Evolutionary conservation across 2,113 vertebrate species (phyloP), one percentile per base, ranked within the genome.

Genomic region (Nothocercus nigrocapillus): DNA sequence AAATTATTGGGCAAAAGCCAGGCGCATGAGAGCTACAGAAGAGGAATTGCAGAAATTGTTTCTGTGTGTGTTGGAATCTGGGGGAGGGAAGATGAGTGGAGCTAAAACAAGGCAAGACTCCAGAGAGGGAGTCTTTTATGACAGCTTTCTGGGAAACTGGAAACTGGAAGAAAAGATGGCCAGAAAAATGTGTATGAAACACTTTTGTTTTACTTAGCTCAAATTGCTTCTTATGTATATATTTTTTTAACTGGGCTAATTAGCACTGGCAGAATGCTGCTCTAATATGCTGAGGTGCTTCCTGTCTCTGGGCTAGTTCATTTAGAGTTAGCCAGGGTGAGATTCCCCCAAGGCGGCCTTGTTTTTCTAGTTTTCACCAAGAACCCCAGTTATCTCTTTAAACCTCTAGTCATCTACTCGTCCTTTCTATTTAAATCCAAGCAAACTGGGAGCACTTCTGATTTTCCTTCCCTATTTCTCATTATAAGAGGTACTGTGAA

Each of bases 111-210:
- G 92, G 88, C 95, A 93, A 0, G 7, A 90, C 82, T 94, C 92
- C 85, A 92, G 86, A 90, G 83, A 93, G 69, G 36, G 85, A 95
- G 68, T 63, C 88, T 90, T 92, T 94, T 92, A 77, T 93, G 90
- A 95, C 88, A 96, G 94, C 73, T 94, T 93, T 93, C 83, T 83
- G 73, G 42, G 88, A 93, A 76, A 92, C 80, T 93, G 73, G 82
- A 90, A 96, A 70, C 56, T 58, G 70, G 56, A 59, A 88, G 80
- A 93, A 94, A 94, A 90, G 88, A 92, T 88, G 80, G 72, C 85
- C 88, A 94, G 80, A 83, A 95, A 64, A 95, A 81, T 64, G 64
- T 84, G 42, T 44, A 24, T 54, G 68, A 92, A 88, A 93, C 38
- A 78, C 78, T 51, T 93, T 95, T 94, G 90, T 95, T 95, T 95